phyloP scores from a whole-genome alignment of 2,888 invertebrate species.

The Drosophila suboccidentalis region DNA sequence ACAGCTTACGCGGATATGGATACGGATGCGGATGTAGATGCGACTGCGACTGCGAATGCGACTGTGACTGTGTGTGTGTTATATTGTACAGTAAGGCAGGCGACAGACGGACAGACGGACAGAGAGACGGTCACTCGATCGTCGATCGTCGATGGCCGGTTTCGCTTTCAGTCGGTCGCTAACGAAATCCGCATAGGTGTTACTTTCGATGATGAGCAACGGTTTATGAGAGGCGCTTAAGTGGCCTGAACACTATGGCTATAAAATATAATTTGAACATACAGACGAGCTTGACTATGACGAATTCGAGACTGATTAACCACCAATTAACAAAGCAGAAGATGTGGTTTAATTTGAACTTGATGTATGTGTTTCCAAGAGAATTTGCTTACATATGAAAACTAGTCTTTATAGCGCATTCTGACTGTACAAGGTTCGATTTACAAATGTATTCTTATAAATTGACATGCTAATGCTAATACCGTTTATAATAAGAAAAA shows the following conservation, averaged over 20 bases:
- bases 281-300: slow-evolving; percentile 1
- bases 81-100: slow-evolving; percentile 11
- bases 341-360: not conserved
- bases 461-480: too few relatives aligned
- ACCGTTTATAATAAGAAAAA: not conserved
- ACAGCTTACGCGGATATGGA: slow-evolving; percentile 14
- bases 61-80: slow-evolving; percentile 8
- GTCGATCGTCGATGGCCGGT: slow-evolving; percentile 5
- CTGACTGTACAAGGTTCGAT: not conserved
- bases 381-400: too few relatives aligned
- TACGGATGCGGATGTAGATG: slow-evolving; percentile 19
- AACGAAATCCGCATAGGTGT: slow-evolving; percentile 27
- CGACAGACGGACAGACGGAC: slow-evolving; percentile 1
- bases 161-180: slow-evolving; percentile 34
- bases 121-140: not conserved
- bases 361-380: too few relatives aligned
- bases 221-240: slow-evolving; percentile 30
- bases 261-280: not conserved
- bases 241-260: not conserved
- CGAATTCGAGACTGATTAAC: not conserved
- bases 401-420: not conserved
- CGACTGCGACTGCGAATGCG: slow-evolving; percentile 7
- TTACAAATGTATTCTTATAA: too few relatives aligned
- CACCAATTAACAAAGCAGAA: not conserved
- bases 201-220: slow-evolving; percentile 36